Evolutionary conservation across 2,888 invertebrate species (phyloP).

Genomic region (Hoplodrina blanda): DNA sequence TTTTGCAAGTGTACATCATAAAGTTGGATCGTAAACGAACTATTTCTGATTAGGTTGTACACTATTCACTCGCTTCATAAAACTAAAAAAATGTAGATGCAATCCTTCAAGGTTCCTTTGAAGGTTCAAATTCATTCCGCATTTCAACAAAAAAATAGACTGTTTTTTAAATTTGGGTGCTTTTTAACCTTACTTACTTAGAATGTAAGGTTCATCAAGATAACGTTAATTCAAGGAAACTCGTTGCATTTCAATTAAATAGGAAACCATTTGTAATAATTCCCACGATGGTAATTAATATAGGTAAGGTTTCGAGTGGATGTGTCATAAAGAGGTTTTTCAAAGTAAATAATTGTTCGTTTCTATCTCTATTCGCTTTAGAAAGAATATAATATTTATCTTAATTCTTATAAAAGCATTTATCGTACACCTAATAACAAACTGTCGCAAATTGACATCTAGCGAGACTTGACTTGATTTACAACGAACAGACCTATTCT

Average conservation of each 20-base stretch:
- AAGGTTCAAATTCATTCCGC: constrained; percentile 55
- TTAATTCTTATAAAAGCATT: background rate
- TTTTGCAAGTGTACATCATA: constrained; percentile 80
- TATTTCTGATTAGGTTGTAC: constrained; percentile 80
- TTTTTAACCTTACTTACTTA: constrained; percentile 41
- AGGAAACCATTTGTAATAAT: constrained; percentile 39
- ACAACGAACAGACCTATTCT: background rate
- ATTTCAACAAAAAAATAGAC: constrained; percentile 34
- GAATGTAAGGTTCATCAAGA: constrained; percentile 42
- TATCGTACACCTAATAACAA: too few species aligned
- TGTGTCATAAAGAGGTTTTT: background rate
- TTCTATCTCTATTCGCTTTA: background rate
- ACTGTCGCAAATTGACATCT: background rate
- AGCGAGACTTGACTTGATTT: background rate
- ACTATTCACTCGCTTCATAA: constrained; percentile 67
- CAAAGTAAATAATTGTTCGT: background rate
- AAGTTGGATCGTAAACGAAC: constrained; percentile 82
- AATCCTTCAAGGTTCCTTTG: constrained; percentile 54
- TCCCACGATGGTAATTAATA: constrained; percentile 42
- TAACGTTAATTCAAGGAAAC: constrained; percentile 52
- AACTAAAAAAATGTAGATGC: constrained; percentile 59
- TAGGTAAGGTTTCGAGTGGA: constrained; percentile 14
- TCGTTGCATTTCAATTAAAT: constrained; percentile 39
- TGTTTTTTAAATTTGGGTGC: constrained; percentile 31
- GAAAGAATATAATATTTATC: too few species aligned